phyloP scores from a whole-genome alignment of 2,797 vertebrate genomes.

The Microhierax caerulescens region DNA sequence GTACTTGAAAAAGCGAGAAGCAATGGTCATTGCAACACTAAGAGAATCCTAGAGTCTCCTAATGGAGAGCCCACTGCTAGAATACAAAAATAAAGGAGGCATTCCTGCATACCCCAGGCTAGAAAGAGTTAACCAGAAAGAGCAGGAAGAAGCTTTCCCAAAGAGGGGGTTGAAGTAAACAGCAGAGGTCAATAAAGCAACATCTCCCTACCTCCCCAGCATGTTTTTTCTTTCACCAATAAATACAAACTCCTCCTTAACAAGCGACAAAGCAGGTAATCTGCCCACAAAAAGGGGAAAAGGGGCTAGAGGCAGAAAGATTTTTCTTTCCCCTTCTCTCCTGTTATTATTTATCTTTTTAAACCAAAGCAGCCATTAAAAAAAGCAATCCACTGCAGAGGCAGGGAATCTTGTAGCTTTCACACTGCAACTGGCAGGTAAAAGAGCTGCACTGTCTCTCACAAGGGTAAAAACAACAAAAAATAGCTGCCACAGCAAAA shows the following conservation, averaged over 20 bases:
- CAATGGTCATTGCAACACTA: slow-evolving; percentile 31
- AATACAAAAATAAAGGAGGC: slow-evolving; percentile 69
- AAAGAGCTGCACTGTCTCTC: slow-evolving; percentile 36
- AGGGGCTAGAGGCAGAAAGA: slow-evolving; percentile 22
- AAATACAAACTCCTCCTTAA: slow-evolving; percentile 74
- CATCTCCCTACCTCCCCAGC: slow-evolving; percentile 67
- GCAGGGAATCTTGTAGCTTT: slow-evolving; percentile 29
- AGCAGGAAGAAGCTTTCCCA: slow-evolving; percentile 58
- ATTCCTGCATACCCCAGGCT: slow-evolving; percentile 53
- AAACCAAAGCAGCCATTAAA: slow-evolving; percentile 42
- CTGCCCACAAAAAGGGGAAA: slow-evolving; percentile 21
- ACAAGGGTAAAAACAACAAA: slow-evolving; percentile 18
- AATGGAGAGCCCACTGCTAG: slow-evolving; percentile 35
- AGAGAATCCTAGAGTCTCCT: slow-evolving; percentile 44
- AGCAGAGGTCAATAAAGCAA: slow-evolving; percentile 67
- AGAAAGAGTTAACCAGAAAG: slow-evolving; percentile 60
- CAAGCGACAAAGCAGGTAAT: slow-evolving; percentile 45
- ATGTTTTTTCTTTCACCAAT: slow-evolving; percentile 74
- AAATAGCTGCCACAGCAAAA: slow-evolving; percentile 66
- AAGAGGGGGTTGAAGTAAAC: slow-evolving; percentile 55
- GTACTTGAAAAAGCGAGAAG: slow-evolving; percentile 32
- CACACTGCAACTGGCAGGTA: slow-evolving; percentile 38
- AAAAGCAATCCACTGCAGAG: slow-evolving; percentile 43
- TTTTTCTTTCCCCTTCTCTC: slow-evolving; percentile 36
- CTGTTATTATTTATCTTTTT: slow-evolving; percentile 32